A percentile compares a stretch with the other conserved stretches of the same genome.
These are phyloP conservation scores for Lemur catta DNA, from an alignment of 2,797 vertebrate species.

Conservation along the genomic window DNA sequence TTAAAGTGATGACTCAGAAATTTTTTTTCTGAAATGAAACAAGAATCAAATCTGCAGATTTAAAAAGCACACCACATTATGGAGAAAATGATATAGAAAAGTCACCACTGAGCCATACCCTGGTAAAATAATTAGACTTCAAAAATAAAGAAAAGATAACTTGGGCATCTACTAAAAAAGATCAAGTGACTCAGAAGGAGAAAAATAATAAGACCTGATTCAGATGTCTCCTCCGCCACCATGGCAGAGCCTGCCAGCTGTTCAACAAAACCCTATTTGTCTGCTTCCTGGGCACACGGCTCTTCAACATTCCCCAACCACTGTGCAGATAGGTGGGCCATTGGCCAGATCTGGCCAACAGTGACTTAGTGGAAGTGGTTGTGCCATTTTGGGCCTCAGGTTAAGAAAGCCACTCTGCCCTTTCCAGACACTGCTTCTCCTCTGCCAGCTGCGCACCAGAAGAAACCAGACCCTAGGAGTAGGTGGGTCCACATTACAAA, in stretches of 20 bases:
- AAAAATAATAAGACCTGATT: background rate
- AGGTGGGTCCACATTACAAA: background rate
- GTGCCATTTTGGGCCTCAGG: background rate
- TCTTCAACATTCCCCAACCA: background rate
- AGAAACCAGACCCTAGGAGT: background rate
- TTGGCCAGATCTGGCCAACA: background rate
- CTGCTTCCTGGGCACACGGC: background rate
- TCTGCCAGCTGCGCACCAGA: background rate
- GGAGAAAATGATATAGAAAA: background rate
- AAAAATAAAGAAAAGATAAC: background rate
- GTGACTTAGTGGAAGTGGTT: background rate
- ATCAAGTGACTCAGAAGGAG: background rate
- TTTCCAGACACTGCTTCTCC: background rate
- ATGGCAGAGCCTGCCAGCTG: background rate
- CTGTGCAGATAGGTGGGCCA: fast-evolving
- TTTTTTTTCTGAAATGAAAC: background rate
- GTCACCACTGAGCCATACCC: background rate
- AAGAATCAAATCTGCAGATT: background rate
- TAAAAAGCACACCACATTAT: background rate
- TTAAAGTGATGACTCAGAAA: background rate
- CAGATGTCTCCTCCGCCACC: background rate
- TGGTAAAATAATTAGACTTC: background rate
- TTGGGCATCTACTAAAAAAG: background rate
- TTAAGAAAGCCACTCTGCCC: background rate
- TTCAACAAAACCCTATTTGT: background rate